Evolutionary conservation across 2,888 invertebrate genomes (phyloP), one percentile per base, ranked within the genome.

Genomic region (Endomychus coccineus): DNA sequence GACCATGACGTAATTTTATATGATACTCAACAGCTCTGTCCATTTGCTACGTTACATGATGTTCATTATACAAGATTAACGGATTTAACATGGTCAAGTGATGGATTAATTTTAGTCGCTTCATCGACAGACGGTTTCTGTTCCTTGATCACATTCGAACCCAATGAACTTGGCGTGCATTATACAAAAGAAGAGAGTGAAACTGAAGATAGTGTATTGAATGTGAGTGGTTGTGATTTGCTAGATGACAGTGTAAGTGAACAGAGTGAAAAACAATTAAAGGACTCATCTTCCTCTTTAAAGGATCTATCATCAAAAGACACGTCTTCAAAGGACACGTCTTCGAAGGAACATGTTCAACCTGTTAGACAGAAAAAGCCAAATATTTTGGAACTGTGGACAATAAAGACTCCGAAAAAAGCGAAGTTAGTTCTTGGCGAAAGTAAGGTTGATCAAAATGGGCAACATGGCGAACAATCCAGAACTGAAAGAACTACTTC

Each of bases 111-210:
- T 34, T 64, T 92, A 38, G 71, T 85, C 4, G 80, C 83, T 1
- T 85, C 89, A 2, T 91, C 91, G 9, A 85, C 87, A 0, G 92
- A 94, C 68, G 92, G 92, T 2, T 94, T 84, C 62, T 89, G 89
- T 62, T 84, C 90, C 0, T 69, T 91, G 33, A 71, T 90, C 13
- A 77, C 79, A n/a, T 89, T 92, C 63, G 73, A 74, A 17, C 66
- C 73, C 4, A 74, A 71, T 9, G 89, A 90, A 68, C 62, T 90
- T 9, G 90, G 90, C 4, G 56, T 64, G 14, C 61, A 67, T 14
- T 77, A 76, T 46, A 62, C 68, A 36, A 62, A 64, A 33, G 67
- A 69, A 49, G 51, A 64, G 42, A 61, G 59, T 53, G 61, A 62
- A 56, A 42, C 40, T 39, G 62, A 62, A 40, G 57, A 55, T 15